Base-by-base conservation (phyloP, 2,888 invertebrate species). In the Ormyrus thymus region DNA sequence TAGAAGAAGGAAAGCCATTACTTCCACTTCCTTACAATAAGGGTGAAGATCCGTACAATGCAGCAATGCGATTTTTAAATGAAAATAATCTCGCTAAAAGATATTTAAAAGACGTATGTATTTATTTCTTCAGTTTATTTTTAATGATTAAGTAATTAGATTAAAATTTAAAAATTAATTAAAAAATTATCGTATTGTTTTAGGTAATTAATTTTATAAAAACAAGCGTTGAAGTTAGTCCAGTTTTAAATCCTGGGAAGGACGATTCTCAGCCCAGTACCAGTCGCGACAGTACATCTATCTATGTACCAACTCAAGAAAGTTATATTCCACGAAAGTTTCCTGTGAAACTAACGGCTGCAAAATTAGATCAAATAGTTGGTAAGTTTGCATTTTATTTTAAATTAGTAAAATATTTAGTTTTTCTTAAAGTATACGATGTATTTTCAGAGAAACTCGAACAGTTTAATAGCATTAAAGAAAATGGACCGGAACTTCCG, bases 1-100 rank as follows among this genome's bases (percentile, higher is more conserved):
- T 98, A 73, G 96, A 97, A 86, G 97, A 98, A 86, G 97, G 95
- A 0, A 93, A 94, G 68, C 96, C 97, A 0, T 94, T 97, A 0
- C 91, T 98, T 15, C 97, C 98, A 89, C 91, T 99, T 81, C 98
- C 98, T 0, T 99, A 95, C 89, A 98, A 99, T 90, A 93, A 92
- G 80, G 94, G 93, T 43, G 96, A 99, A 84, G 98, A 99, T 91
- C 97, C 98, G 0, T 98, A 97, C 95, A 92, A 93, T 69, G 96
- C 95, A 0, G 98, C 99, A 0, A 97, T 98, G 88, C 92, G 93
- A 50, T 99, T 99, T 89, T 95, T 98, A 82, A 94, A 96, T 84
- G 94, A 94, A 85, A 93, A 99, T 89, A 92, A 94, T 85, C 91
- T 99, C 81, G 96, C 96, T 79, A 96, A 97, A 89, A 93, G 93